These are phyloP conservation scores for Pseudoips prasinana DNA, from an alignment of 2,888 invertebrate species.

Conservation along the genomic window DNA sequence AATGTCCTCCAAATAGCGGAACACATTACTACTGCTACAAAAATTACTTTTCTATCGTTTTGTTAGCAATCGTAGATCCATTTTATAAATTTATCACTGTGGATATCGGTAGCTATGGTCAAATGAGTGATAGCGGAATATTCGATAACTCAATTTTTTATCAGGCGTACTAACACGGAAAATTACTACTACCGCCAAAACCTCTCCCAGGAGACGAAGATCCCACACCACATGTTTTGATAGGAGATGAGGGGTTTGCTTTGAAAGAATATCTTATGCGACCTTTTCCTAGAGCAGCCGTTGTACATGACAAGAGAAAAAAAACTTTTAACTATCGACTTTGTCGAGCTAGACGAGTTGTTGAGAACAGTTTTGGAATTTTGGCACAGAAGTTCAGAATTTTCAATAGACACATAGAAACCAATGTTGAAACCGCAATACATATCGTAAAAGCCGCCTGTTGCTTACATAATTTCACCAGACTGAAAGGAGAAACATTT, in stretches of 20 bases:
- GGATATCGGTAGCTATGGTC: constrained; percentile 4
- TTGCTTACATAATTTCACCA: constrained; percentile 1
- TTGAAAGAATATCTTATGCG: constrained; percentile 7
- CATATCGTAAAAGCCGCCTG: constrained; percentile 5
- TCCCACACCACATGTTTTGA: constrained; percentile 13
- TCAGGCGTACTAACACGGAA: background rate
- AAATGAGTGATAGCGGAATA: constrained; percentile 1
- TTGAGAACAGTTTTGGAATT: constrained; percentile 5
- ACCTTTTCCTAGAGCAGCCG: constrained; percentile 1
- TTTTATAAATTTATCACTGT: constrained; percentile 3
- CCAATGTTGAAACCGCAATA: constrained; percentile 1
- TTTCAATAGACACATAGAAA: constrained; percentile 2
- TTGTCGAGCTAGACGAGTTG: constrained; percentile 2
- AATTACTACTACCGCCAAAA: constrained; percentile 1
- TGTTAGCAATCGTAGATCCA: constrained; percentile 3
- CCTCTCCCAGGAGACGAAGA: constrained; percentile 3
- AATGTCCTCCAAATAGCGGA: constrained; percentile 9
- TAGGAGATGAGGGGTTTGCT: constrained; percentile 18
- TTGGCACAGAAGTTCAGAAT: constrained; percentile 4
- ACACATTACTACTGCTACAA: constrained; percentile 9
- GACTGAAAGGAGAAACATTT: constrained; percentile 2
- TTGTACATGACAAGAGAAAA: constrained; percentile 3
- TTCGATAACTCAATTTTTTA: constrained; percentile 5
- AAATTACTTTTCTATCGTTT: constrained; percentile 1
- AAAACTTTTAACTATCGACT: constrained; percentile 1